These are phyloP conservation scores for Spodoptera frugiperda DNA, from an alignment of 1,140 invertebrate genomes.

Conservation along the genomic window DNA sequence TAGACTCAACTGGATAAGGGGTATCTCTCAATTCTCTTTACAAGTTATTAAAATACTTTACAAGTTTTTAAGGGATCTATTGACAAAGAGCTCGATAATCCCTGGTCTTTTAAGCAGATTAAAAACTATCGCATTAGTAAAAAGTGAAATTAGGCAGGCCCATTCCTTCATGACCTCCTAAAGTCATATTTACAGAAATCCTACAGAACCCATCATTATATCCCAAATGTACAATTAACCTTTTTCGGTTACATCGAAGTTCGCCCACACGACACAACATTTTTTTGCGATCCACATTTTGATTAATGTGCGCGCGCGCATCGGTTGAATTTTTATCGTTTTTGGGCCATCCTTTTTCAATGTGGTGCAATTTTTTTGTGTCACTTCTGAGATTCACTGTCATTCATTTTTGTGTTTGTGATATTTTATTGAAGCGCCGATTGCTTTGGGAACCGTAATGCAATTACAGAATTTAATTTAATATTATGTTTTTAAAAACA, in stretches of 20 bases:
- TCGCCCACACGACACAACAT: conserved; percentile 62
- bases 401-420: conserved; percentile 44
- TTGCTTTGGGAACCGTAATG: not conserved
- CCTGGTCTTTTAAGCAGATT: too few species aligned
- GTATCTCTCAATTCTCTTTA: too few species aligned
- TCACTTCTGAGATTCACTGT: conserved; percentile 46
- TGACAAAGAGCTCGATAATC: too few species aligned
- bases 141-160: too few species aligned
- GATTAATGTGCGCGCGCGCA: conserved; percentile 67
- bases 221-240: not conserved
- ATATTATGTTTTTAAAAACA: not conserved
- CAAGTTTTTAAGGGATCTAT: too few species aligned
- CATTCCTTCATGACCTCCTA: not conserved
- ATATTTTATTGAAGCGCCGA: conserved; percentile 37
- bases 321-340: conserved; percentile 69
- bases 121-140: too few species aligned
- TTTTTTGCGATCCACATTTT: conserved; percentile 76
- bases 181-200: not conserved
- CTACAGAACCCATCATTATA: not conserved
- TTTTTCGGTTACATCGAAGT: conserved; percentile 45
- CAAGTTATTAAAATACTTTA: too few species aligned
- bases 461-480: too few species aligned
- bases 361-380: conserved; percentile 57
- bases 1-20: too few species aligned
- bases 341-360: conserved; percentile 66